Evolutionary conservation across 2,113 vertebrate genomes (phyloP), one percentile per base, ranked within the genome.

Genomic region (Meleagris gallopavo): DNA sequence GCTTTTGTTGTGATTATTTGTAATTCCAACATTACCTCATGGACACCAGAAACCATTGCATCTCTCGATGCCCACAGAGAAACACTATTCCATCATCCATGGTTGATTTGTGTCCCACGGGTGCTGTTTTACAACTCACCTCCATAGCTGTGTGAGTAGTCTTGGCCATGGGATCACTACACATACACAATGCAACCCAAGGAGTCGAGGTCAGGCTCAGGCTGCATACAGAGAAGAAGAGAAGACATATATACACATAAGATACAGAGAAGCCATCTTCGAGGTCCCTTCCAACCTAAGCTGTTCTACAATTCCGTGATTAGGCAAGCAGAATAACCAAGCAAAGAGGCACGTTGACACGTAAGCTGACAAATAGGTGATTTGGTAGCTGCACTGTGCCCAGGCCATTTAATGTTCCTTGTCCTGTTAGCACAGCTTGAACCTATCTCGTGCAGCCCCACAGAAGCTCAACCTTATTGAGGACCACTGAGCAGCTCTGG

Each of bases 151-250:
- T 4, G 50, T 0, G 10, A 43, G 30, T 65, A 75, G 61, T 22
- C 60, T 70, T 10, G 13, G 3, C 29, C 34, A 12, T 19, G 40
- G 29, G 41, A 62, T 34, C 14, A 43, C 32, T 75, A 43, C 61
- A 48, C 16, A 60, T 0, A 0, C 6, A 8, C 9, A 36, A 32
- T 0, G 2, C 45, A 60, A 38, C 40, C 70, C 43, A 48, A 29
- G 64, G 60, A 67, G 22, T 45, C 34, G 48, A 2, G 34, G 34
- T 36, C 38, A 52, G 34, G 50, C 76, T 64, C 11, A 80, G 82
- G 41, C 65, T 61, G 58, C 36, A 30, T 8, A 3, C 32, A 18
- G 40, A 88, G 18, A 67, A 90, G 66, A 43, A 43, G 16, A 45
- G 22, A 62, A 94, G 13, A 61, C 32, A 66, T 0, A 36, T 0